Conservation (phyloP, 2,888 invertebrate genomes). For the Neoscelio sp. region DNA sequence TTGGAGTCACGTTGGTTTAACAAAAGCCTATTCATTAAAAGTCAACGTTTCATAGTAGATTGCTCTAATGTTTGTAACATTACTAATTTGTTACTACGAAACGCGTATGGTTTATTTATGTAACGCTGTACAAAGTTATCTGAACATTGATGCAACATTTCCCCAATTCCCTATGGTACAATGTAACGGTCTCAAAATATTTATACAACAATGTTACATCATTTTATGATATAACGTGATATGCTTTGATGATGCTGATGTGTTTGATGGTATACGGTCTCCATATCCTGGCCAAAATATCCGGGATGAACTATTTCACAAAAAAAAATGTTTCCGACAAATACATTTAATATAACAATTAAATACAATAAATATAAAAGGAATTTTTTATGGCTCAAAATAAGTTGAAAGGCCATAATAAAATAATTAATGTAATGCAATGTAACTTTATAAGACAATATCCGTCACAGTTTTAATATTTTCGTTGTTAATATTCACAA, state of each 20-base stretch:
- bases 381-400: too few species aligned
- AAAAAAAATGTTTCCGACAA: too few species aligned
- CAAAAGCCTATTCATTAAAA: slow-evolving; percentile 27
- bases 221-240: background rate
- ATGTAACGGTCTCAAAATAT: slow-evolving; percentile 5
- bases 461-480: too few species aligned
- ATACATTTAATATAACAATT: too few species aligned
- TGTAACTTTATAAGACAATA: too few species aligned
- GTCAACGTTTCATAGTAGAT: slow-evolving; percentile 17
- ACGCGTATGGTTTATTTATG: slow-evolving; percentile 8
- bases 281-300: too few species aligned
- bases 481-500: too few species aligned
- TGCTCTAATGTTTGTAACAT: slow-evolving; percentile 15
- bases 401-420: too few species aligned
- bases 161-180: background rate
- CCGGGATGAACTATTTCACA: too few species aligned
- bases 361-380: too few species aligned
- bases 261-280: background rate
- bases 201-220: slow-evolving; percentile 2
- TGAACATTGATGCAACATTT: slow-evolving; percentile 14
- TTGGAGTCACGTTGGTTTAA: slow-evolving; percentile 17
- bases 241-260: background rate
- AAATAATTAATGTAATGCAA: too few species aligned
- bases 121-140: background rate
- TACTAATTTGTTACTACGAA: slow-evolving; percentile 22